These are phyloP conservation scores for Odocoileus virginianus DNA, from an alignment of 2,113 vertebrate species.

Conservation along the genomic window DNA sequence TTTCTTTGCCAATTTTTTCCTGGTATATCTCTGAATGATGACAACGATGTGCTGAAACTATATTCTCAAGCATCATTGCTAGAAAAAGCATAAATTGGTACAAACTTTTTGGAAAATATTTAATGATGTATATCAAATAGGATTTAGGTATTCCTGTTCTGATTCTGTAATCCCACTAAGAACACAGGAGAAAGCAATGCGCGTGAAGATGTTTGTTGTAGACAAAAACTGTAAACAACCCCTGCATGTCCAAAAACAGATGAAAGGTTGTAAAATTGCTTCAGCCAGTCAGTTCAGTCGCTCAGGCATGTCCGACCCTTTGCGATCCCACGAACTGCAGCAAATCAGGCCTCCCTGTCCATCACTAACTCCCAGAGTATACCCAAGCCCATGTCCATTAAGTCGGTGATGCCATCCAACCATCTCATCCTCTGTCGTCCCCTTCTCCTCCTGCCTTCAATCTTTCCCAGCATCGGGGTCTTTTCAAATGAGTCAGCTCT, in stretches of 20 bases:
- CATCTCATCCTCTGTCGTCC: not conserved
- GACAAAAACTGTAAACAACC: conserved; percentile 22
- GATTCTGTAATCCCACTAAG: not conserved
- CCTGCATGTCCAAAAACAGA: not conserved
- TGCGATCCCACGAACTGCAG: accelerated
- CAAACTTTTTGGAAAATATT: not conserved
- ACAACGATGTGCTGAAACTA: not conserved
- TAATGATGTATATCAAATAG: not conserved
- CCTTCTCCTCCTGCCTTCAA: not conserved
- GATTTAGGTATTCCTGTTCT: not conserved
- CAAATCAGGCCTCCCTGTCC: not conserved
- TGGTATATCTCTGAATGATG: not conserved
- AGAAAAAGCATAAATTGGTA: not conserved
- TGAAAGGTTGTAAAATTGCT: not conserved
- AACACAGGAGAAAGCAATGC: not conserved
- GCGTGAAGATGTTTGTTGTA: not conserved
- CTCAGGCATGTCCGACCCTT: not conserved
- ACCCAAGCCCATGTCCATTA: not conserved
- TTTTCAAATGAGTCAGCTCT: not conserved
- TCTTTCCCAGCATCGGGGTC: not conserved
- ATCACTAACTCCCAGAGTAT: not conserved
- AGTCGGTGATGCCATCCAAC: accelerated
- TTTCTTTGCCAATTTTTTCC: not conserved
- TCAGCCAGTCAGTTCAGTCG: not conserved
- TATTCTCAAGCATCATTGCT: not conserved